phyloP scores from a whole-genome alignment of 2,113 vertebrate genomes.

The Anas platyrhynchos region DNA sequence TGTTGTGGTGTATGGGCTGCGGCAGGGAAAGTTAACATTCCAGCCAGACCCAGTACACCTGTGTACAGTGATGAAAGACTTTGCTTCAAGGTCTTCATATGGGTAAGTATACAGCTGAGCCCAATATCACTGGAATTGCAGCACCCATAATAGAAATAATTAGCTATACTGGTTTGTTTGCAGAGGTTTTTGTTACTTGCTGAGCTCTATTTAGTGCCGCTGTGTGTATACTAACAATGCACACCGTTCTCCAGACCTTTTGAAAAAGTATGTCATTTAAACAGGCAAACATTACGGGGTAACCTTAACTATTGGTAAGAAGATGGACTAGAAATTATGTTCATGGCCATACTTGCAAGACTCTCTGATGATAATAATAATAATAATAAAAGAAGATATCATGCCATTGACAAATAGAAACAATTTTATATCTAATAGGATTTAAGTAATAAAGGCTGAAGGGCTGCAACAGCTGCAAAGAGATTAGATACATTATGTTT shows the following conservation, averaged over 20 bases:
- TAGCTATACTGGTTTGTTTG: not conserved
- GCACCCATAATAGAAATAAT: constrained; percentile 21
- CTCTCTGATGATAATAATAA: constrained; percentile 28
- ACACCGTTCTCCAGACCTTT: constrained; percentile 8
- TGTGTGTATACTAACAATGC: not conserved
- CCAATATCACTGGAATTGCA: not conserved
- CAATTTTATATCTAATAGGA: constrained; percentile 72
- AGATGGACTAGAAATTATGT: constrained; percentile 48
- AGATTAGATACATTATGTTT: constrained; percentile 71
- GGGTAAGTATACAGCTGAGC: not conserved
- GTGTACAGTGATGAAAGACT: not conserved
- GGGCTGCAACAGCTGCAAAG: constrained; percentile 64
- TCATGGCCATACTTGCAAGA: constrained; percentile 18
- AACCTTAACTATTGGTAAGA: constrained; percentile 52
- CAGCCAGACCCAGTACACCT: not conserved
- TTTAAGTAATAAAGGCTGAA: constrained; percentile 75
- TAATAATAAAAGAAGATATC: constrained; percentile 65
- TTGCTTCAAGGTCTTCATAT: not conserved
- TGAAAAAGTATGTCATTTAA: constrained; percentile 51
- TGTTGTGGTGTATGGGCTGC: not conserved
- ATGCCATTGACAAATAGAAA: constrained; percentile 66
- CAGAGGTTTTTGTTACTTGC: constrained; percentile 14
- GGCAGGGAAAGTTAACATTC: too few species aligned
- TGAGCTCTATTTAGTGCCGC: constrained; percentile 21
- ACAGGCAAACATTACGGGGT: not conserved